These are phyloP conservation scores for Conops quadrifasciatus DNA, from an alignment of 2,888 invertebrate genomes.

Conservation along the genomic window DNA sequence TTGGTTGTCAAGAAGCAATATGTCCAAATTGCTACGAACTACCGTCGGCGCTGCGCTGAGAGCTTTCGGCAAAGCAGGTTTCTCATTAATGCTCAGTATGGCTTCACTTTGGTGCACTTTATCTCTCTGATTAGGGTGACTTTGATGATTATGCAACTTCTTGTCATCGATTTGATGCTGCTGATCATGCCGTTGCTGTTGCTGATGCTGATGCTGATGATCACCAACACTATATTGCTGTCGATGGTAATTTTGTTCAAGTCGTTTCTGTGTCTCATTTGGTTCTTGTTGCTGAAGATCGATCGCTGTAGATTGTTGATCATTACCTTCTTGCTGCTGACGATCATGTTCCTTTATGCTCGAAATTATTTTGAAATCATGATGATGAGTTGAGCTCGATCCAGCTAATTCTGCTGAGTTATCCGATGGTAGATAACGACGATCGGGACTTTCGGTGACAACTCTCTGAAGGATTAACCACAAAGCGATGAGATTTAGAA, in stretches of 20 bases:
- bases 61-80: conserved; percentile 33
- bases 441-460: conserved; percentile 44
- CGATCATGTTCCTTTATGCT: conserved; percentile 40
- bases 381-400: conserved; percentile 35
- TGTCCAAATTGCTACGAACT: conserved; percentile 3
- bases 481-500: conserved; percentile 36
- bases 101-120: conserved; percentile 46
- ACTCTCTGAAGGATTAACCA: conserved; percentile 34
- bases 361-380: conserved; percentile 46
- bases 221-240: conserved; percentile 44
- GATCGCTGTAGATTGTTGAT: neutral
- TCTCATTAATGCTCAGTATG: conserved; percentile 41
- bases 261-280: neutral
- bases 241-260: neutral
- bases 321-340: neutral
- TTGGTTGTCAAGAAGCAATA: neutral
- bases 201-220: neutral
- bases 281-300: neutral
- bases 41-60: conserved; percentile 17
- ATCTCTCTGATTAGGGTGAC: conserved; percentile 30
- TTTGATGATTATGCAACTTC: conserved; percentile 11
- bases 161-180: neutral
- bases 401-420: neutral
- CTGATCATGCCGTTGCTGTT: too few relatives aligned
- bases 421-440: conserved; percentile 47